These are phyloP conservation scores for Zapus hudsonius DNA, from an alignment of 2,113 vertebrate genomes.

Conservation along the genomic window DNA sequence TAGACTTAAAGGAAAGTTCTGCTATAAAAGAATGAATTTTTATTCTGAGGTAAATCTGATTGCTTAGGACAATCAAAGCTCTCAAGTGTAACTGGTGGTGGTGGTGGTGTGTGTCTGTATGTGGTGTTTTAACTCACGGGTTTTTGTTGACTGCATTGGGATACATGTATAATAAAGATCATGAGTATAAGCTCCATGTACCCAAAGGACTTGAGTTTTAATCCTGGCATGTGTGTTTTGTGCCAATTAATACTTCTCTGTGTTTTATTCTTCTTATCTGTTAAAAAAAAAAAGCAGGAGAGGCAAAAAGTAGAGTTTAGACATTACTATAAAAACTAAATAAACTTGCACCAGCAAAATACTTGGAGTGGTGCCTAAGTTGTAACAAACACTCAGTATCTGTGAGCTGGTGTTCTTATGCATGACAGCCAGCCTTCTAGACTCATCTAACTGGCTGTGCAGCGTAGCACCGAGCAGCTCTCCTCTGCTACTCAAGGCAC, in stretches of 20 bases:
- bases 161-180: background rate
- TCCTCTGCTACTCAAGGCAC: background rate
- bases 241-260: background rate
- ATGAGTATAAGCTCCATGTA: background rate
- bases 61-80: background rate
- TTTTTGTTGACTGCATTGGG: background rate
- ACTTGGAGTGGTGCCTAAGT: background rate
- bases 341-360: background rate
- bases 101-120: background rate
- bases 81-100: background rate
- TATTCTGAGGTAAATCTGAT: constrained; percentile 21
- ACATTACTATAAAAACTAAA: constrained; percentile 14
- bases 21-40: background rate
- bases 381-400: background rate
- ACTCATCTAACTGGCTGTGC: background rate
- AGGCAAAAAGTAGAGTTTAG: background rate
- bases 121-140: background rate
- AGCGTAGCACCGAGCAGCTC: background rate
- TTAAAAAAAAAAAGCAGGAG: background rate
- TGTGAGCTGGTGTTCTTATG: background rate
- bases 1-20: background rate
- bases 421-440: background rate
- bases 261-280: background rate
- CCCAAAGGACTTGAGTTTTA: background rate
- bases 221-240: background rate